phyloP scores from a whole-genome alignment of 2,797 vertebrate genomes.

The Cetoscarus ocellatus region DNA sequence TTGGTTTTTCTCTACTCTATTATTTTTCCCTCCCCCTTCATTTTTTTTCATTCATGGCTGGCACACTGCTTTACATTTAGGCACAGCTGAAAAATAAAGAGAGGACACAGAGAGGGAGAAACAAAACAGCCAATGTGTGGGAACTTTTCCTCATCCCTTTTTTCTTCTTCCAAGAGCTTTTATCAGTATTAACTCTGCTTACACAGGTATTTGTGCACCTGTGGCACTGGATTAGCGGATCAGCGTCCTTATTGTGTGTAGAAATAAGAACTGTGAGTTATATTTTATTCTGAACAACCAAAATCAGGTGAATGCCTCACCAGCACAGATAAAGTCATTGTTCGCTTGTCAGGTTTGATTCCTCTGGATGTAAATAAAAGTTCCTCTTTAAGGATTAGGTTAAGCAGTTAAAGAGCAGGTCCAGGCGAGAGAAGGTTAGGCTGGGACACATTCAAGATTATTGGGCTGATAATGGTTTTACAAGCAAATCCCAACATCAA shows the following conservation, averaged over 20 bases:
- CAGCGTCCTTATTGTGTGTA: slow-evolving; percentile 66
- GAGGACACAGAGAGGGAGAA: slow-evolving; percentile 67
- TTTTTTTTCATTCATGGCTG: slow-evolving; percentile 77
- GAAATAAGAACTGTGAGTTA: slow-evolving; percentile 63
- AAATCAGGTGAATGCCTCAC: slow-evolving; percentile 5
- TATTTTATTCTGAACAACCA: slow-evolving; percentile 47
- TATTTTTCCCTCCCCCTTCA: slow-evolving; percentile 51
- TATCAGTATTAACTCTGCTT: slow-evolving; percentile 83
- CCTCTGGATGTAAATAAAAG: slow-evolving; percentile 19
- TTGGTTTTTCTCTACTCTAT: slow-evolving; percentile 72
- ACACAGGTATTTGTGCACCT: slow-evolving; percentile 85
- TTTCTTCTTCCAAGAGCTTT: slow-evolving; percentile 81
- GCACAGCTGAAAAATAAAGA: slow-evolving; percentile 72
- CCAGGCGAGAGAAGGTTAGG: slow-evolving; percentile 11
- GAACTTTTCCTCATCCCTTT: slow-evolving; percentile 81
- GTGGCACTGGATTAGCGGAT: slow-evolving; percentile 78
- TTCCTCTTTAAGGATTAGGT: slow-evolving; percentile 15
- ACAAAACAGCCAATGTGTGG: slow-evolving; percentile 86
- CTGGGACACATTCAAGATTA: slow-evolving; percentile 5
- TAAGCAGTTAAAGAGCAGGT: slow-evolving; percentile 15
- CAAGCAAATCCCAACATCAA: slow-evolving; percentile 20
- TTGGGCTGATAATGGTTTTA: slow-evolving; percentile 1
- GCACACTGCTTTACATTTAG: slow-evolving; percentile 81
- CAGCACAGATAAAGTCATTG: slow-evolving; percentile 7
- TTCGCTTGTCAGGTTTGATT: slow-evolving; percentile 20